phyloP scores from a whole-genome alignment of 2,888 invertebrate species.

The Alsophila aescularia region DNA sequence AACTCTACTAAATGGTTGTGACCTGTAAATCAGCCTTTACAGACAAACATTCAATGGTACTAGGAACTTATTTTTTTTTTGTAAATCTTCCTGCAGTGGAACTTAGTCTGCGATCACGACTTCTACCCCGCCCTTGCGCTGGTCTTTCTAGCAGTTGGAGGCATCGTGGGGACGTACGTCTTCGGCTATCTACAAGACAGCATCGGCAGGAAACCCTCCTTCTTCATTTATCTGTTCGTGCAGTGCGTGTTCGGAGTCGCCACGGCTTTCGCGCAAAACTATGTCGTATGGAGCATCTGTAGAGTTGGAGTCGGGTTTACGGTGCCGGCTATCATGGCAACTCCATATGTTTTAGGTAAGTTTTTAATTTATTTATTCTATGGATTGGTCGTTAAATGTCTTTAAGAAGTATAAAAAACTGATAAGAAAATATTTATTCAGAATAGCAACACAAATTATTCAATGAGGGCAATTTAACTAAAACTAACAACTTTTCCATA shows the following conservation, averaged over 20 bases:
- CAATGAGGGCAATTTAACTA: too few species aligned
- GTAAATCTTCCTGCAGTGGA: constrained; percentile 86
- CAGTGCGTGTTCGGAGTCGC: constrained; percentile 91
- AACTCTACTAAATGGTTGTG: too few species aligned
- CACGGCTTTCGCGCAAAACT: constrained; percentile 91
- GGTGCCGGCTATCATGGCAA: constrained; percentile 93
- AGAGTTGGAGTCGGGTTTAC: constrained; percentile 93
- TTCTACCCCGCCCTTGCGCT: constrained; percentile 90
- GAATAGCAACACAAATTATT: too few species aligned
- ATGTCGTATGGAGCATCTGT: constrained; percentile 88
- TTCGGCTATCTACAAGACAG: constrained; percentile 93
- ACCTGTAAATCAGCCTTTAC: too few species aligned
- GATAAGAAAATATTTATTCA: too few species aligned
- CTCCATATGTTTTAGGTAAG: constrained; percentile 92
- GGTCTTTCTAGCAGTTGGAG: constrained; percentile 90
- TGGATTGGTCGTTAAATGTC: too few species aligned
- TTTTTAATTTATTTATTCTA: too few species aligned
- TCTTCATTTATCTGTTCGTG: constrained; percentile 91
- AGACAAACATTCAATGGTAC: too few species aligned
- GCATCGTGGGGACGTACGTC: constrained; percentile 92
- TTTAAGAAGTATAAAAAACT: too few species aligned
- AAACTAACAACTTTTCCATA: too few species aligned
- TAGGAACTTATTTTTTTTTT: not conserved
- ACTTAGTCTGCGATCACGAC: constrained; percentile 90
- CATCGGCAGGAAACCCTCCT: constrained; percentile 90